phyloP scores from a whole-genome alignment of 2,113 vertebrate species.

The Myanophis thanlyinensis region DNA sequence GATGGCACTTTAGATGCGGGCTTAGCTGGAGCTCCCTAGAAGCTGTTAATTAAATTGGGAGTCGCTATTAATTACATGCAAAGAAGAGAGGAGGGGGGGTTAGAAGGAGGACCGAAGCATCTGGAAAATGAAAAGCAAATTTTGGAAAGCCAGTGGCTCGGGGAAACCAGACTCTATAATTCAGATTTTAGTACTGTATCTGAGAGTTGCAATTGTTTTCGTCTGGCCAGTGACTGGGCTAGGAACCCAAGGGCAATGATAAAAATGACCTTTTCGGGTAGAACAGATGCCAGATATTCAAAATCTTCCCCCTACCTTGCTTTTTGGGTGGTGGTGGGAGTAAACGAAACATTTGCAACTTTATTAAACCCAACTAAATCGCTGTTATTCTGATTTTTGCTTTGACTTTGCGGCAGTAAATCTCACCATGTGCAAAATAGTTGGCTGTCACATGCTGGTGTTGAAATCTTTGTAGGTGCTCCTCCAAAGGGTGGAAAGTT shows the following conservation, averaged over 20 bases:
- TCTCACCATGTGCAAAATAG: not conserved
- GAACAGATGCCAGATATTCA: not conserved
- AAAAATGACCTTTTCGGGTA: not conserved
- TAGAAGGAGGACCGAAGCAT: not conserved
- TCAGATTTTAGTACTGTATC: not conserved
- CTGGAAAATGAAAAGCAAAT: not conserved
- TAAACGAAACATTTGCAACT: not conserved
- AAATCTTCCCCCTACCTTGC: not conserved
- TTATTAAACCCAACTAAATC: not conserved
- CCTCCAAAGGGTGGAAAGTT: not conserved
- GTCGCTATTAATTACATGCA: conserved; percentile 5
- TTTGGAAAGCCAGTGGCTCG: not conserved
- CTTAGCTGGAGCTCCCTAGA: not conserved
- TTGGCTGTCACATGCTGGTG: not conserved
- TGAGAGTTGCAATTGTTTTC: not conserved
- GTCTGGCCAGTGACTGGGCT: not conserved
- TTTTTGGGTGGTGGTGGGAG: not conserved
- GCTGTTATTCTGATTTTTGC: not conserved
- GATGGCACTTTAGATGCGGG: not conserved
- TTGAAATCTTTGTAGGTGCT: not conserved
- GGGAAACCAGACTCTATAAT: not conserved
- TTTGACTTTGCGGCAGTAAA: not conserved
- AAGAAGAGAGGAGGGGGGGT: not conserved
- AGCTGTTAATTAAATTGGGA: conserved; percentile 16
- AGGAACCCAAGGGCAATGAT: not conserved